Evolutionary conservation across 1,140 invertebrate genomes (phyloP), one percentile per base, ranked within the genome.

Genomic region (Cyphomyrmex costatus): DNA sequence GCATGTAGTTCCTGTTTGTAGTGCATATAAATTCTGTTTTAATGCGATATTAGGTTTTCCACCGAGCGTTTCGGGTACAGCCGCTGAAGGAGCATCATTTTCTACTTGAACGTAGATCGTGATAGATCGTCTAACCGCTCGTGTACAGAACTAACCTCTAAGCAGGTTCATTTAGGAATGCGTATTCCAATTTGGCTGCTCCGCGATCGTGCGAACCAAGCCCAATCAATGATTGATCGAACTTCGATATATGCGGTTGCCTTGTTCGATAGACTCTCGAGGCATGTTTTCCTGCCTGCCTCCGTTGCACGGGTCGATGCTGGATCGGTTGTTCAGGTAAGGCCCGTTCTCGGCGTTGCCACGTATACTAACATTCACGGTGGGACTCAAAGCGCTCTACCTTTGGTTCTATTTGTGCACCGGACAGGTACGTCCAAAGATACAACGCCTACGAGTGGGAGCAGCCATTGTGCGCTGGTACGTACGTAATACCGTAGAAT

Each of bases 121-220:
- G 21, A 33, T 49, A 42, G 30, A 56, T 56, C 16, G 49, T 30
- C 36, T 12, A n/a, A 42, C 30, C 7, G 2, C 21, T 46, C 53
- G n/a, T 42, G 56, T 42, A 56, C 60, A 58, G 51, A 30, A 70
- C 24, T 42, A 36, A 58, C 10, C n/a, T 73, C 33, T 58, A 73
- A 82, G 66, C 36, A 49, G 53, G n/a, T 51, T 60, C 42, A 74
- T 30, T 90, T 70, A 36, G 68, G 79, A 80, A 79, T 87, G 82
- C 76, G 73, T 66, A 90, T 82, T 88, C 78, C 89, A 86, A 89
- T 90, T 88, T 88, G 70, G 61, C 60, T 77, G 5, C 14, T 84
- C 58, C 65, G 60, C 46, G 73, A 79, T 78, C 85, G 76, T 79
- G 78, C 77, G 58, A 89, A 88, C 84, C 77, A 51, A 89, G 85